These are phyloP conservation scores for Varecia variegata DNA, from an alignment of 2,797 vertebrate genomes.

Conservation along the genomic window DNA sequence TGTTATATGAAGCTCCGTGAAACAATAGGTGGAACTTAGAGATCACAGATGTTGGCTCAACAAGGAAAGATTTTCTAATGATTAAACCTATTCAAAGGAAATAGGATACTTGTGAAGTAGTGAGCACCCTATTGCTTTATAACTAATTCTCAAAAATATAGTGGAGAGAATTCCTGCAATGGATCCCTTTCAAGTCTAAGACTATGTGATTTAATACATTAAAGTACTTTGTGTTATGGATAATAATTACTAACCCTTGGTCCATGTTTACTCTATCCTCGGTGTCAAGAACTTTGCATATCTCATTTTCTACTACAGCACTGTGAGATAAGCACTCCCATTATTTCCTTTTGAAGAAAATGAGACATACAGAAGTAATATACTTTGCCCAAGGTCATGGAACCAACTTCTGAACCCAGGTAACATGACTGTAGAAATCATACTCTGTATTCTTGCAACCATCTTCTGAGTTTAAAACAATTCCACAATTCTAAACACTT, in stretches of 20 bases:
- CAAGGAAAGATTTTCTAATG: background rate
- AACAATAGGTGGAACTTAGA: background rate
- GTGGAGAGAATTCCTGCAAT: background rate
- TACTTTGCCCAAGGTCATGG: background rate
- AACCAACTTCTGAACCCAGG: background rate
- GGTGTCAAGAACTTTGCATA: background rate
- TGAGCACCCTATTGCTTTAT: background rate
- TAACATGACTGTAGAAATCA: background rate
- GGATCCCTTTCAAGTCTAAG: background rate
- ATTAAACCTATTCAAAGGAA: conserved; percentile 16
- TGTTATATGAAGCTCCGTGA: background rate
- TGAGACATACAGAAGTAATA: background rate
- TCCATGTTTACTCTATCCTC: background rate
- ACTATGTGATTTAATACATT: background rate
- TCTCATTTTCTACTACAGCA: background rate
- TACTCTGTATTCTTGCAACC: background rate
- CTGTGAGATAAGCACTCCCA: background rate
- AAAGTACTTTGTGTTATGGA: background rate
- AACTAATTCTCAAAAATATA: background rate
- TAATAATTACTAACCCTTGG: background rate
- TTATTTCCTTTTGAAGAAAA: background rate
- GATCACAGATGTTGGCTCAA: background rate
- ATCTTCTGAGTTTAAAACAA: background rate
- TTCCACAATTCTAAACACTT: background rate
- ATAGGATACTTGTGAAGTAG: background rate